Evolutionary conservation across 2,797 vertebrate genomes (phyloP).

Genomic region (Danio choprae): DNA sequence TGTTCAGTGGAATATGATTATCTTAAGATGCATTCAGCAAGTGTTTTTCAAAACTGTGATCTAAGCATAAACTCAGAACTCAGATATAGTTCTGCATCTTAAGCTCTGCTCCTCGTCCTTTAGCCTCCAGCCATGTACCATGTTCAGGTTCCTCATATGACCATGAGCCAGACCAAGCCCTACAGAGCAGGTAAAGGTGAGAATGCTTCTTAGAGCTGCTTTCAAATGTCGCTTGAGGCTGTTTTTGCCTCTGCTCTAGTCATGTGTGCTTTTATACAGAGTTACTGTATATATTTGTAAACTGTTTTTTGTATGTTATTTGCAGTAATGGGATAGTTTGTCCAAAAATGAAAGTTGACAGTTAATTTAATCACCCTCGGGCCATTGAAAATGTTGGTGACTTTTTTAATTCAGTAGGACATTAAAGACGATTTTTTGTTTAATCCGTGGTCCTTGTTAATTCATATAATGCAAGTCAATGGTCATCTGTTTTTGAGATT

Average conservation of each 20-base stretch:
- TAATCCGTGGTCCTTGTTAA: too few species aligned
- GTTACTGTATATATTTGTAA: background rate
- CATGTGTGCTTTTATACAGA: background rate
- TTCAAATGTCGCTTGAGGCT: background rate
- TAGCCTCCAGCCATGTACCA: conserved; percentile 95
- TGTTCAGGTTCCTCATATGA: conserved; percentile 96
- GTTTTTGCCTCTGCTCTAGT: background rate
- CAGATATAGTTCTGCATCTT: conserved; percentile 18
- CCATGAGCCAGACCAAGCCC: conserved; percentile 97
- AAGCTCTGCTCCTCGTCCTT: conserved; percentile 60
- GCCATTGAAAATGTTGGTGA: too few species aligned
- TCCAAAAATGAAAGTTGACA: too few species aligned
- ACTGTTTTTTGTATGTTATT: background rate
- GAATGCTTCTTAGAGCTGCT: conserved; percentile 66
- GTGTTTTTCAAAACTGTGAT: conserved; percentile 3
- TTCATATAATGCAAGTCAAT: too few species aligned
- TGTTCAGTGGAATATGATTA: background rate
- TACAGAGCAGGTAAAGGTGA: conserved; percentile 99
- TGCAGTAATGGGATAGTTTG: background rate
- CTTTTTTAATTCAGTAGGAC: too few species aligned
- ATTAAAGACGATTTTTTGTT: too few species aligned
- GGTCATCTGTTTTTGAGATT: too few species aligned
- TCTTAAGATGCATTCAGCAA: background rate
- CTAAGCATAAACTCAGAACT: background rate
- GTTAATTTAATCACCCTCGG: too few species aligned